phyloP scores from a whole-genome alignment of 2,797 vertebrate genomes.

The Orestias chungarensis region DNA sequence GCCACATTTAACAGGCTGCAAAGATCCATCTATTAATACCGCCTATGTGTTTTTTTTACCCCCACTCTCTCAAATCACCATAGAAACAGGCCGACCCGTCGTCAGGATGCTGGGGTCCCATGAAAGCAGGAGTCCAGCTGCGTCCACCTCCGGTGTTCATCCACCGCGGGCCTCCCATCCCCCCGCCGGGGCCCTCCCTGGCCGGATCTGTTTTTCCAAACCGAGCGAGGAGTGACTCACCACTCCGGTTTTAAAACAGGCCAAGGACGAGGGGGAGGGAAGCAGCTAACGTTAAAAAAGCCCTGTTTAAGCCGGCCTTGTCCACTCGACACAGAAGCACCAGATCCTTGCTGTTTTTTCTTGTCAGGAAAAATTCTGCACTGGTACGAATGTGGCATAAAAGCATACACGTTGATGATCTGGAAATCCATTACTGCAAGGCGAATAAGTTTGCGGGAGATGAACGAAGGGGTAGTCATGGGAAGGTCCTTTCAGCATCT shows the following conservation, averaged over 20 bases:
- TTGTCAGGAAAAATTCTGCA: conserved; percentile 6
- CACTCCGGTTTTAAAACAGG: conserved; percentile 78
- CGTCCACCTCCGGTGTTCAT: conserved; percentile 79
- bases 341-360: background rate
- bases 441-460: conserved; percentile 54
- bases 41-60: conserved; percentile 9
- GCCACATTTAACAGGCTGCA: conserved; percentile 20
- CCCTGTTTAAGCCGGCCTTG: conserved; percentile 73
- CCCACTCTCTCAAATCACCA: conserved; percentile 51
- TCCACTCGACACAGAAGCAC: conserved; percentile 32
- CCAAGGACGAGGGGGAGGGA: conserved; percentile 53
- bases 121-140: conserved; percentile 77
- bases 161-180: conserved; percentile 69
- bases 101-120: conserved; percentile 77
- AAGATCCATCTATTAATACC: conserved; percentile 49
- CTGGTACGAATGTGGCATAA: conserved; percentile 14
- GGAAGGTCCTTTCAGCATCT: conserved; percentile 43
- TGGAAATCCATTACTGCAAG: conserved; percentile 36
- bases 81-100: conserved; percentile 70
- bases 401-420: conserved; percentile 19
- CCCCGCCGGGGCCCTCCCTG: conserved; percentile 62
- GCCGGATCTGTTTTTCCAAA: conserved; percentile 78
- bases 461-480: conserved; percentile 47
- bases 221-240: conserved; percentile 75
- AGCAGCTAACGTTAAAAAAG: conserved; percentile 61